Percentiles rank a stretch among this genome's conserved stretches.
Evolutionary conservation across 2,888 invertebrate species (phyloP).

Genomic region (Hermaeophaga mercurialis): DNA sequence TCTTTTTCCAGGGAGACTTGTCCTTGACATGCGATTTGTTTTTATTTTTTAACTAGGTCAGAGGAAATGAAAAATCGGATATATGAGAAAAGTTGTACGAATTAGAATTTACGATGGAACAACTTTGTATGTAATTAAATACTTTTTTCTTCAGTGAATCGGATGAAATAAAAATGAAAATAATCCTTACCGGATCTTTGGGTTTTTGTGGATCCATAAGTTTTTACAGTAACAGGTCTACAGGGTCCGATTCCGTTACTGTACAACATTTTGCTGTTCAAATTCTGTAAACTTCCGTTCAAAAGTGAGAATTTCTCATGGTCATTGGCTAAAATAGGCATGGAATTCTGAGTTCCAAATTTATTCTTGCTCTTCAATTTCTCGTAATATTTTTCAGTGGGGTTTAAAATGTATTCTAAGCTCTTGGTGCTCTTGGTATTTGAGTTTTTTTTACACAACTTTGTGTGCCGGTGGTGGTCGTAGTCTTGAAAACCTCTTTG

Average conservation of each 20-base stretch:
- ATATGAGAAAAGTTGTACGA: too few relatives aligned
- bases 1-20: too few relatives aligned
- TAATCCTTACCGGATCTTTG: constrained; percentile 36
- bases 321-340: constrained; percentile 58
- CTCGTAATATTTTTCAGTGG: constrained; percentile 60
- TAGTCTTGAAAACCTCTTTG: constrained; percentile 56
- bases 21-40: too few relatives aligned
- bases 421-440: constrained; percentile 57
- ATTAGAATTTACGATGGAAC: too few relatives aligned
- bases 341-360: constrained; percentile 36
- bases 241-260: constrained; percentile 39
- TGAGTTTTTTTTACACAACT: constrained; percentile 53
- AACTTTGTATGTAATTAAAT: too few relatives aligned
- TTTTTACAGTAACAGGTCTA: constrained; percentile 27
- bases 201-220: constrained; percentile 39
- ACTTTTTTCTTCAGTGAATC: too few relatives aligned
- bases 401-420: constrained; percentile 62
- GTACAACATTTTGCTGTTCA: constrained; percentile 47
- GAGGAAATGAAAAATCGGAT: too few relatives aligned
- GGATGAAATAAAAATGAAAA: constrained; percentile 5
- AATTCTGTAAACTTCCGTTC: constrained; percentile 52
- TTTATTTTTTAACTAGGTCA: too few relatives aligned
- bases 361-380: constrained; percentile 51
- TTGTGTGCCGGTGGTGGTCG: constrained; percentile 46
- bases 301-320: constrained; percentile 70